Percentiles rank a stretch among this genome's conserved stretches.
Conservation (phyloP, 2,797 vertebrate genomes). For the Euphonia xanthogaster region DNA sequence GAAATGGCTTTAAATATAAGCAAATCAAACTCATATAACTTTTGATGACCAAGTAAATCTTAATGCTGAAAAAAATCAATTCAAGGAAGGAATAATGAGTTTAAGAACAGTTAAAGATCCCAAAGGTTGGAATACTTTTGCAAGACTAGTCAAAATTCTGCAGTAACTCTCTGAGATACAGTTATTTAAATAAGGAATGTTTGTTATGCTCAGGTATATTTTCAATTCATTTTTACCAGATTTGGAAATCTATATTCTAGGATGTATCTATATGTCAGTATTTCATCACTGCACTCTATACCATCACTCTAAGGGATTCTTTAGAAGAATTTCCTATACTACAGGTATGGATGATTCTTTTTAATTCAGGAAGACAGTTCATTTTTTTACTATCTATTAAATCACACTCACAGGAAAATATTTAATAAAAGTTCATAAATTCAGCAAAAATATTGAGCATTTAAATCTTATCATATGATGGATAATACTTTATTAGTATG, state of each 20-base stretch:
- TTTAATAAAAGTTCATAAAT: background rate
- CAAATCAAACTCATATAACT: background rate
- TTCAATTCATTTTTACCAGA: constrained; percentile 8
- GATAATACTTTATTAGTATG: background rate
- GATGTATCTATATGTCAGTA: background rate
- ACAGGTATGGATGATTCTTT: background rate
- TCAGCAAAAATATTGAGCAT: background rate
- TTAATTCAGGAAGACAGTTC: background rate
- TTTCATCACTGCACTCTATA: background rate
- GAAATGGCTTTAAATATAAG: background rate
- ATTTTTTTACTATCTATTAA: background rate
- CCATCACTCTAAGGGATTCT: background rate
- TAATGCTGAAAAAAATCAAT: background rate
- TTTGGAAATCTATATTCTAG: background rate
- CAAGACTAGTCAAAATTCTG: background rate
- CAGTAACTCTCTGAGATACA: background rate
- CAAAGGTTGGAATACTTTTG: background rate
- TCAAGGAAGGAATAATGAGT: background rate
- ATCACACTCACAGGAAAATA: background rate
- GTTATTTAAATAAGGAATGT: background rate
- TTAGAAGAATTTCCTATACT: background rate
- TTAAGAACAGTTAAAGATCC: background rate
- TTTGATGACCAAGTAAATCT: background rate
- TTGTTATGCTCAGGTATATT: background rate
- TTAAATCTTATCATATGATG: background rate